These are phyloP conservation scores for Drosophila nigritarsus DNA, from an alignment of 2,888 invertebrate genomes.

Conservation along the genomic window DNA sequence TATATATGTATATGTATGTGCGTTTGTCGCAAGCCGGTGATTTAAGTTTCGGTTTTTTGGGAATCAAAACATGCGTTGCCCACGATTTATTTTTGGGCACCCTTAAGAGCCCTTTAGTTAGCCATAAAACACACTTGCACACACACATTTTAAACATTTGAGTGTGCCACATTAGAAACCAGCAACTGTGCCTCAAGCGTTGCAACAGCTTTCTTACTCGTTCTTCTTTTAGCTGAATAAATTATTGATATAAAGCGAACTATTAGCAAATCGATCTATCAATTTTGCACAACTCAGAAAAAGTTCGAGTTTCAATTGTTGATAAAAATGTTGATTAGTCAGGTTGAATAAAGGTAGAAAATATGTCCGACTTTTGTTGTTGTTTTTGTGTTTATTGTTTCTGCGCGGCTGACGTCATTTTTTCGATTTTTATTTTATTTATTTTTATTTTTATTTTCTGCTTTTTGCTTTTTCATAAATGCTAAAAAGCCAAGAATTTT, in stretches of 20 bases:
- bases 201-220: neutral
- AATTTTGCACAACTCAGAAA: neutral
- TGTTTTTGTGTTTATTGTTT: slow-evolving; percentile 25
- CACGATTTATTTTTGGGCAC: neutral
- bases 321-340: slow-evolving; percentile 12
- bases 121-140: neutral
- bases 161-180: neutral
- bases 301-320: slow-evolving; percentile 6
- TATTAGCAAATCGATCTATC: neutral
- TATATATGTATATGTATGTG: neutral
- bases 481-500: slow-evolving; percentile 51
- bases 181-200: neutral
- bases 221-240: neutral
- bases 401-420: slow-evolving; percentile 71
- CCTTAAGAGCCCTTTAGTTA: neutral
- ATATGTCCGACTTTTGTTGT: slow-evolving; percentile 19
- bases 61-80: neutral
- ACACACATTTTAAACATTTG: neutral
- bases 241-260: neutral
- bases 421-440: slow-evolving; percentile 21
- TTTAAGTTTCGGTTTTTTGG: neutral
- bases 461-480: slow-evolving; percentile 49
- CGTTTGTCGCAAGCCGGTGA: neutral
- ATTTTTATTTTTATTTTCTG: neutral
- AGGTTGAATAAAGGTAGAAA: slow-evolving; percentile 29